Percentiles rank a stretch among this genome's conserved stretches.
These are phyloP conservation scores for Diuraphis noxia DNA, from an alignment of 1,140 invertebrate species.

Conservation along the genomic window DNA sequence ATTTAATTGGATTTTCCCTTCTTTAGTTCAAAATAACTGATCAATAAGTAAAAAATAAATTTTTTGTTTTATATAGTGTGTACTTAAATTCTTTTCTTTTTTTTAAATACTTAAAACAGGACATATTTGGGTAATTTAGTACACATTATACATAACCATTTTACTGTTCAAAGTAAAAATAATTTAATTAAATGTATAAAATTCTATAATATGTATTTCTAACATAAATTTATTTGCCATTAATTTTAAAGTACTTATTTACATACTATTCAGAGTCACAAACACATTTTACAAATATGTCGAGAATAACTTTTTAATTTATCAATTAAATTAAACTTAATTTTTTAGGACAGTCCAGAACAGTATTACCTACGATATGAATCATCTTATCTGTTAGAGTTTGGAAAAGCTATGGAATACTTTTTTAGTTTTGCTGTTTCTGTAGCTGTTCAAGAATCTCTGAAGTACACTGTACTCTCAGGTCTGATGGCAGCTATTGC, in stretches of 20 bases:
- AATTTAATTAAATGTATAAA: not conserved
- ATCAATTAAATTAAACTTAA: not conserved
- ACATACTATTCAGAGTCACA: not conserved
- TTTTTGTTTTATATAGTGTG: no score
- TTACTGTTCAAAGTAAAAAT: not conserved
- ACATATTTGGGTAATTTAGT: no score
- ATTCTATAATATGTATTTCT: not conserved
- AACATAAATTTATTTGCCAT: not conserved
- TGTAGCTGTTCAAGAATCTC: slow-evolving; percentile 73
- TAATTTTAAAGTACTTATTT: not conserved
- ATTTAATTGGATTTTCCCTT: no score
- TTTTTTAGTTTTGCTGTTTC: slow-evolving; percentile 69
- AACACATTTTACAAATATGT: not conserved
- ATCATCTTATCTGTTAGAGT: slow-evolving; percentile 69
- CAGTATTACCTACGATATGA: slow-evolving; percentile 75
- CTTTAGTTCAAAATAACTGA: no score
- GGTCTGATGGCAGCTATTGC: slow-evolving; percentile 71
- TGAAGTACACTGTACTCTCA: slow-evolving; percentile 73
- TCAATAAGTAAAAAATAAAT: no score
- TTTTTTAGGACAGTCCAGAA: slow-evolving; percentile 64
- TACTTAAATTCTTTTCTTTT: no score
- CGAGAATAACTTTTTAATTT: not conserved
- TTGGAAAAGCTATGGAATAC: slow-evolving; percentile 70
- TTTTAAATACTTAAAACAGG: no score
- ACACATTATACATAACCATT: not conserved